phyloP scores from a whole-genome alignment of 2,113 vertebrate genomes.

The Rhea pennata region DNA sequence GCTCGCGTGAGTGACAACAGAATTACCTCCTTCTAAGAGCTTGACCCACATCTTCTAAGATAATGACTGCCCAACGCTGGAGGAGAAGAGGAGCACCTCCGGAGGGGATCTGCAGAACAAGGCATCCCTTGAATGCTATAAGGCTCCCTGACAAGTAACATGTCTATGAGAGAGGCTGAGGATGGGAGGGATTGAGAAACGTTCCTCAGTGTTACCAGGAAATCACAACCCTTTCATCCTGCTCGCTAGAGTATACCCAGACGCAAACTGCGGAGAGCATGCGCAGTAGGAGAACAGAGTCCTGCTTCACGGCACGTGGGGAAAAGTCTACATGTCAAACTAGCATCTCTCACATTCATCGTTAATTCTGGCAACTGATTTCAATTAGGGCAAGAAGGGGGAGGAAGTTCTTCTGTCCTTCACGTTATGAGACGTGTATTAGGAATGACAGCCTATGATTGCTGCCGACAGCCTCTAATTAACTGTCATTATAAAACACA shows the following conservation, averaged over 20 bases:
- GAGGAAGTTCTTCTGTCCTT: conserved; percentile 75
- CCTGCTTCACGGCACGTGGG: not conserved
- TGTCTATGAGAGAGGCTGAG: not conserved
- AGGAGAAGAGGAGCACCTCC: not conserved
- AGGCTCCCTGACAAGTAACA: not conserved
- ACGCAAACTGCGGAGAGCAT: not conserved
- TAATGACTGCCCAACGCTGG: not conserved
- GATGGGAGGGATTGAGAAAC: not conserved
- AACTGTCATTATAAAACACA: conserved; percentile 95
- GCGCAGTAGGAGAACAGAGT: not conserved
- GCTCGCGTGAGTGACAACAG: not conserved
- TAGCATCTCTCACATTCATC: conserved; percentile 45
- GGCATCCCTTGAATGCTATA: not conserved
- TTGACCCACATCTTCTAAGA: not conserved
- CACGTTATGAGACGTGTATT: conserved; percentile 76
- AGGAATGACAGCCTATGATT: conserved; percentile 87
- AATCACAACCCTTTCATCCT: not conserved
- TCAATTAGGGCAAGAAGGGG: conserved; percentile 50
- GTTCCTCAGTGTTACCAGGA: not conserved
- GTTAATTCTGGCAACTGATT: conserved; percentile 71
- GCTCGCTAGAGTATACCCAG: not conserved
- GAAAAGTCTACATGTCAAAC: conserved; percentile 55
- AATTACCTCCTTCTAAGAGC: not conserved
- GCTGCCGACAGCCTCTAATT: conserved; percentile 92
- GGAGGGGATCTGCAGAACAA: too few species aligned